A percentile compares a stretch with the other conserved stretches of the same genome.
Conservation (phyloP, 2,888 invertebrate genomes). For the Morpho helenor region DNA sequence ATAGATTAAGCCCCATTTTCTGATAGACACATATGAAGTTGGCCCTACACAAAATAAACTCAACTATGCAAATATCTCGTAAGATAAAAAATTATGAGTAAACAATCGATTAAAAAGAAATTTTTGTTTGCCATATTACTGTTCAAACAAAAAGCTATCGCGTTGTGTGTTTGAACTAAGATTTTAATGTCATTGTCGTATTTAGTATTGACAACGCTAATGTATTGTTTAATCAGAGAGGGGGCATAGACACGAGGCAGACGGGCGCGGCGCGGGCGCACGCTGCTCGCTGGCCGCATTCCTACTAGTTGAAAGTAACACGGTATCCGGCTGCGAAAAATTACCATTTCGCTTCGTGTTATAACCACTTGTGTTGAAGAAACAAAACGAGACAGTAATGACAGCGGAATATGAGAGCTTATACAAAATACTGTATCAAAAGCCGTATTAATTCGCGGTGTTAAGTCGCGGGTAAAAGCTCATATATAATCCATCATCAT, state of each 20-base stretch:
- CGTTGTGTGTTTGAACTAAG: constrained; percentile 8
- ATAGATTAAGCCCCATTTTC: too few species aligned
- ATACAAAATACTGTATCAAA: too few species aligned
- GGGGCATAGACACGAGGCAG: constrained; percentile 35
- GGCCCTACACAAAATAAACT: too few species aligned
- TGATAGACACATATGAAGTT: too few species aligned
- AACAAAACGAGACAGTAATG: too few species aligned
- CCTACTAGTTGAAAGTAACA: constrained; percentile 73
- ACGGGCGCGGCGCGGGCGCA: constrained; percentile 51
- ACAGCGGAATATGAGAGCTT: too few species aligned
- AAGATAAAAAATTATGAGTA: neutral
- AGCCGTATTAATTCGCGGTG: too few species aligned
- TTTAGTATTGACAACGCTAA: constrained; percentile 21
- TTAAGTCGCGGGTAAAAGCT: too few species aligned
- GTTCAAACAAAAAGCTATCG: neutral
- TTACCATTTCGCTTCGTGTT: constrained; percentile 45
- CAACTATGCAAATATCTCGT: too few species aligned
- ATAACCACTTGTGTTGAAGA: too few species aligned
- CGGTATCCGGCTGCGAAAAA: constrained; percentile 75
- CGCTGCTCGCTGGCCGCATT: constrained; percentile 75
- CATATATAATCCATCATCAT: too few species aligned
- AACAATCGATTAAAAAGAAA: neutral
- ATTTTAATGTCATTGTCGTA: constrained; percentile 15
- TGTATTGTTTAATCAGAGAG: constrained; percentile 20
- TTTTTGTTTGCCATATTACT: constrained; percentile 17